Percentiles rank a stretch among this genome's conserved stretches.
These are phyloP conservation scores for Tetrax tetrax DNA, from an alignment of 2,113 vertebrate genomes.

Conservation along the genomic window DNA sequence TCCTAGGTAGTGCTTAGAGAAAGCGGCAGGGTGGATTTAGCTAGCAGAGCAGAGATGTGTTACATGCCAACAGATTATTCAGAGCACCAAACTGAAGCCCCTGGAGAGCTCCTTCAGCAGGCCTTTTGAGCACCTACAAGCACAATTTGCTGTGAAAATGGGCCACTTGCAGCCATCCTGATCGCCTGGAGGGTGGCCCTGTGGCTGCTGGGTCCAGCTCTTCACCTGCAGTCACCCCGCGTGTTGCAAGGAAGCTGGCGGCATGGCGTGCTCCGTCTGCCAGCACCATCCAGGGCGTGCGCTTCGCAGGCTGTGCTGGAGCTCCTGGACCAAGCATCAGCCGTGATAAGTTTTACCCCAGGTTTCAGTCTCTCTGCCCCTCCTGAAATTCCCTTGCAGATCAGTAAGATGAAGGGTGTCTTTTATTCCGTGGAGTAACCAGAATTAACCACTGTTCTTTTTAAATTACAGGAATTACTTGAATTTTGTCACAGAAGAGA, in stretches of 20 bases:
- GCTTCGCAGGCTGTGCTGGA: background rate
- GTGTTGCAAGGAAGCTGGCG: background rate
- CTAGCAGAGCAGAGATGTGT: background rate
- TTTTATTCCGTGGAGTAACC: background rate
- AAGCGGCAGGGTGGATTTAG: background rate
- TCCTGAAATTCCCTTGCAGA: background rate
- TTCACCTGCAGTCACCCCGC: background rate
- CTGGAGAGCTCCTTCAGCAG: background rate
- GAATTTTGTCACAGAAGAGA: conserved; percentile 98
- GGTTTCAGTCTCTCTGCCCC: background rate
- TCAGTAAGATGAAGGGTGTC: background rate
- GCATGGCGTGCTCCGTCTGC: background rate
- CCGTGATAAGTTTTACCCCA: background rate
- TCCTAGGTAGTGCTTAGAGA: background rate
- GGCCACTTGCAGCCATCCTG: background rate
- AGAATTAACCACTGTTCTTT: background rate
- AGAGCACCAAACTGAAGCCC: background rate
- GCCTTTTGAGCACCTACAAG: background rate
- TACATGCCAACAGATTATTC: background rate
- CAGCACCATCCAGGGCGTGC: background rate
- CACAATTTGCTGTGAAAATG: background rate
- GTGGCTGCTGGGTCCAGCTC: background rate
- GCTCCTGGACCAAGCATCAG: background rate
- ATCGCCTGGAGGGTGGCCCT: background rate
- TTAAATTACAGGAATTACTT: conserved; percentile 91